Conservation (phyloP, 2,888 invertebrate species). For the Lepidonotus clava region DNA sequence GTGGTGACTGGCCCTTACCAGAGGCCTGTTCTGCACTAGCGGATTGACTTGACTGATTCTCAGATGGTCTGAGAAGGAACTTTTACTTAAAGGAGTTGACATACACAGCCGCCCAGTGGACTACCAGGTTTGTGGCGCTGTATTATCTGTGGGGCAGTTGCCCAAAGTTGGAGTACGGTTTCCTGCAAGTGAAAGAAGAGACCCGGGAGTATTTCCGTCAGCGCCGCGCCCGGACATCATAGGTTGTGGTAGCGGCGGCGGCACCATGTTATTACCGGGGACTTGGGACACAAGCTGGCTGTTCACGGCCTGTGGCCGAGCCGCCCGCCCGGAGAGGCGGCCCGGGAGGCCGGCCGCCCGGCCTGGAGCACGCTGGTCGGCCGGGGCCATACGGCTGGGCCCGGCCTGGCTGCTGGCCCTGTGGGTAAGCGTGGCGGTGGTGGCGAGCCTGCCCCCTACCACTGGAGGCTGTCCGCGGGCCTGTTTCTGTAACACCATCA, state of each 20-base stretch:
- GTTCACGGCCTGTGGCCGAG: background rate
- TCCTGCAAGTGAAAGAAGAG: background rate
- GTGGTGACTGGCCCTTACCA: too few relatives aligned
- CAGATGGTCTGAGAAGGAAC: too few relatives aligned
- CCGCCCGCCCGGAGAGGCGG: background rate
- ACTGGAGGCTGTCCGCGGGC: conserved; percentile 70
- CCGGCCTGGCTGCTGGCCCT: background rate
- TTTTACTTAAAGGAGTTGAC: too few relatives aligned
- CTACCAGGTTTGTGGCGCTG: too few relatives aligned
- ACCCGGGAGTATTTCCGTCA: background rate
- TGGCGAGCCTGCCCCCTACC: background rate
- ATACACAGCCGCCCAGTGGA: background rate
- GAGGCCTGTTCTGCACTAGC: too few relatives aligned
- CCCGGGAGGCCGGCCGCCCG: background rate
- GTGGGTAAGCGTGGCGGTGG: background rate
- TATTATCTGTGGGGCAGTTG: background rate
- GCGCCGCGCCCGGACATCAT: background rate
- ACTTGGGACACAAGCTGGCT: conserved; percentile 42
- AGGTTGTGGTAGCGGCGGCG: background rate
- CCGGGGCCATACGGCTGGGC: background rate
- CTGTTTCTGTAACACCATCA: conserved; percentile 77
- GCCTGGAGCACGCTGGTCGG: too few relatives aligned
- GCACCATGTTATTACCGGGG: conserved; percentile 26
- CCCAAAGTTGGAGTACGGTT: background rate
- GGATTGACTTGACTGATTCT: too few relatives aligned